phyloP scores from a whole-genome alignment of 2,113 vertebrate genomes.

The Paramormyrops kingsleyae region DNA sequence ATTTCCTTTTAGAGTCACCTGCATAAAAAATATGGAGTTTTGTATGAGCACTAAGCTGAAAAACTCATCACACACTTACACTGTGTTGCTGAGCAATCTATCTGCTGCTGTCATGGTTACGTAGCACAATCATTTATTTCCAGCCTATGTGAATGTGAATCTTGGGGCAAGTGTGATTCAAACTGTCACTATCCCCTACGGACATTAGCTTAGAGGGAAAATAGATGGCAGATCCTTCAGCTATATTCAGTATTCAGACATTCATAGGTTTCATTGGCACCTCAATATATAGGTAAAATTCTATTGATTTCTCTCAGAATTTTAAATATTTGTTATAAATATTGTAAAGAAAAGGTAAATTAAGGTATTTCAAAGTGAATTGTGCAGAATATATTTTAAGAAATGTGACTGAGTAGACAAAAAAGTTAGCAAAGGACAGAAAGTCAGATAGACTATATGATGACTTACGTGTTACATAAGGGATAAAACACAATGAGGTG shows the following conservation, averaged over 20 bases:
- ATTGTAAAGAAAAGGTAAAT: not conserved
- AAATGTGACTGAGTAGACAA: not conserved
- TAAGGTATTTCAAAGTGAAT: not conserved
- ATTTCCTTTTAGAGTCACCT: not conserved
- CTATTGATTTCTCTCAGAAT: not conserved
- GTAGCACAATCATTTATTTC: not conserved
- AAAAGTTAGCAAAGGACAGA: not conserved
- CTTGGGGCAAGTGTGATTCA: not conserved
- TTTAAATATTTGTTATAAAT: not conserved
- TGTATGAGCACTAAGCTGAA: not conserved
- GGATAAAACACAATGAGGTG: not conserved
- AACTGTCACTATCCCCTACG: not conserved
- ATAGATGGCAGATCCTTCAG: not conserved
- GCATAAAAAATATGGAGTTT: not conserved
- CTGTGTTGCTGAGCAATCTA: not conserved
- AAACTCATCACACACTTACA: not conserved
- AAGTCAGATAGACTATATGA: not conserved
- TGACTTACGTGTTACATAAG: not conserved
- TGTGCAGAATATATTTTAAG: not conserved
- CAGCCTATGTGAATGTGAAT: not conserved
- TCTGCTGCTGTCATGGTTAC: not conserved
- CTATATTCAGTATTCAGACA: not conserved
- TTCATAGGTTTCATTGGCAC: not conserved
- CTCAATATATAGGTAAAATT: not conserved
- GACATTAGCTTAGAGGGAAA: not conserved